Evolutionary conservation across 2,888 invertebrate genomes (phyloP).

Genomic region (Drymonia ruficornis): DNA sequence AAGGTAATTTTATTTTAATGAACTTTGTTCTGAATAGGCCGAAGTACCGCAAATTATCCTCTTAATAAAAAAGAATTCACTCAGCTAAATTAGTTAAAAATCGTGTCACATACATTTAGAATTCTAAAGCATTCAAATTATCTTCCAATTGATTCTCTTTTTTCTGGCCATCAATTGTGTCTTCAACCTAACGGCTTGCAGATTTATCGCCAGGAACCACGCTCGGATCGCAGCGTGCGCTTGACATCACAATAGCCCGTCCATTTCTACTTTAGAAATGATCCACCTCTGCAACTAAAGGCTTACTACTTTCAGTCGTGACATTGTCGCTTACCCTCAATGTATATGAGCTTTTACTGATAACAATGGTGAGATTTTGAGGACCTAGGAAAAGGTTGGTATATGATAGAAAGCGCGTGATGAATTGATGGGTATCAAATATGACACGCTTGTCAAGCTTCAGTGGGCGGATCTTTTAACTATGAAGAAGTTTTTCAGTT

Average conservation of each 20-base stretch:
- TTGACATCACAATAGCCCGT: conserved; percentile 72
- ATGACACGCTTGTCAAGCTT: neutral
- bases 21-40: neutral
- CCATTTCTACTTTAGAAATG: conserved; percentile 57
- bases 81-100: neutral
- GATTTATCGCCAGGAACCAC: conserved; percentile 55
- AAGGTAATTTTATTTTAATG: neutral
- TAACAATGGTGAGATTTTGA: conserved; percentile 28
- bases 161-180: conserved; percentile 33
- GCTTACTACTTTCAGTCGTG: conserved; percentile 44
- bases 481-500: too few relatives aligned
- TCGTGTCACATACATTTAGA: neutral
- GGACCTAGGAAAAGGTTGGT: conserved; percentile 3
- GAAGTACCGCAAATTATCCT: conserved; percentile 19
- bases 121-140: conserved; percentile 12
- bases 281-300: conserved; percentile 41
- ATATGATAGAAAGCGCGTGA: neutral
- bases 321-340: conserved; percentile 43
- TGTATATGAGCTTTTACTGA: conserved; percentile 45
- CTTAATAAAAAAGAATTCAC: neutral
- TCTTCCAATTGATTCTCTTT: conserved; percentile 21
- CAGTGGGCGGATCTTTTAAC: too few relatives aligned
- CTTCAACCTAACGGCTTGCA: conserved; percentile 43
- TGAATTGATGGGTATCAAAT: neutral
- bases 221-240: conserved; percentile 43